phyloP scores from a whole-genome alignment of 1,140 invertebrate genomes.

The Palaemon carinicauda region DNA sequence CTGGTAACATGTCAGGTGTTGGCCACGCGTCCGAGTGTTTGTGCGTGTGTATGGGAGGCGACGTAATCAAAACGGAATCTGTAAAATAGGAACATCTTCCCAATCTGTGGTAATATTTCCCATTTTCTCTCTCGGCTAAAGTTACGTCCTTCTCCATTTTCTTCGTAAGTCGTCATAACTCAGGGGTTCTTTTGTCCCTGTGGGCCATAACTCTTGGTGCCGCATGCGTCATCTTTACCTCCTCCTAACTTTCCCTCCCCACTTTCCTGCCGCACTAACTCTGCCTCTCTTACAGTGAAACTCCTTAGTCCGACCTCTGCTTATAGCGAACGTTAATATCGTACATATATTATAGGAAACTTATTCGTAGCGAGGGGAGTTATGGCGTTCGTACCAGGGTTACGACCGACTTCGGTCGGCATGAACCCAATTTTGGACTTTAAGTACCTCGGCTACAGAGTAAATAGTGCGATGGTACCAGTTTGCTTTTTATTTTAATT shows the following conservation, averaged over 20 bases:
- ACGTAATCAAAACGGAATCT: too few species aligned
- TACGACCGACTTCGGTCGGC: neutral
- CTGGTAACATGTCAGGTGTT: too few species aligned
- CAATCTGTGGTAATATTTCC: constrained; percentile 26
- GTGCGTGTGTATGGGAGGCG: too few species aligned
- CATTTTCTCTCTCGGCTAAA: constrained; percentile 31
- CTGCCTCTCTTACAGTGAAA: constrained; percentile 47
- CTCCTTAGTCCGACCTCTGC: constrained; percentile 49
- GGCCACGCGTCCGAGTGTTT: too few species aligned
- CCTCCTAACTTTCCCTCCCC: constrained; percentile 48
- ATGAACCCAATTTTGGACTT: neutral
- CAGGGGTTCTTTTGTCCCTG: constrained; percentile 25
- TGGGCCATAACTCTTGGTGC: constrained; percentile 2
- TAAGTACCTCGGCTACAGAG: neutral
- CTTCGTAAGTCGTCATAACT: constrained; percentile 35
- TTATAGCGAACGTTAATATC: constrained; percentile 55
- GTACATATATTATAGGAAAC: constrained; percentile 52
- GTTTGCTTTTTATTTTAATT: constrained; percentile 29
- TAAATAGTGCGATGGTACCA: neutral
- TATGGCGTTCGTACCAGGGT: neutral
- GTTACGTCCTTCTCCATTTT: constrained; percentile 52
- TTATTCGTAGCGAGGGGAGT: constrained; percentile 30
- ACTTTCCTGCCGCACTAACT: constrained; percentile 48
- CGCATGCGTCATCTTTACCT: constrained; percentile 52
- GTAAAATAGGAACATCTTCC: neutral